Conservation (phyloP, 2,113 vertebrate genomes). For the Neoarius graeffei region DNA sequence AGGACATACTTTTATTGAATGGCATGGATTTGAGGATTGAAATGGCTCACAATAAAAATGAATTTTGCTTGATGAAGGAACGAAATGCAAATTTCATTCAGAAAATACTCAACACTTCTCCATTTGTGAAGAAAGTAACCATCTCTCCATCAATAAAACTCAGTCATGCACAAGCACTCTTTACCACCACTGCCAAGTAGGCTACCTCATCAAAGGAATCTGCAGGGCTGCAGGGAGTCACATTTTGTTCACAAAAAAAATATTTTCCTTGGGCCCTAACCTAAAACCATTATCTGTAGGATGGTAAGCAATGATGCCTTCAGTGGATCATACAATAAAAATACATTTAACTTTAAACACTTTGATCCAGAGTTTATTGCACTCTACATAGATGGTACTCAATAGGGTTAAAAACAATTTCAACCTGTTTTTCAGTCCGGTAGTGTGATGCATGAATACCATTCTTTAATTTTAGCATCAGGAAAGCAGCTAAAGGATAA, state of each 20-base stretch:
- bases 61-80: slow-evolving; percentile 24
- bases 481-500: too few relatives aligned
- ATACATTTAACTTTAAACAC: too few relatives aligned
- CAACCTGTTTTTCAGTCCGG: too few relatives aligned
- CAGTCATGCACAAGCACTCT: background rate
- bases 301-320: too few relatives aligned
- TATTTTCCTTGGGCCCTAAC: background rate
- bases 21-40: slow-evolving; percentile 35
- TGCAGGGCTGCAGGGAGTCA: background rate
- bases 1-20: slow-evolving; percentile 26
- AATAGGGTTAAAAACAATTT: too few relatives aligned
- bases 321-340: too few relatives aligned
- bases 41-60: slow-evolving; percentile 5
- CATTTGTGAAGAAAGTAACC: background rate
- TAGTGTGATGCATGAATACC: too few relatives aligned
- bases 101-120: background rate
- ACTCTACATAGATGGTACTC: too few relatives aligned
- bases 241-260: background rate
- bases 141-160: background rate
- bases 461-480: too few relatives aligned
- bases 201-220: background rate
- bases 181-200: background rate
- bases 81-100: background rate
- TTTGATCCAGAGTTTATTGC: too few relatives aligned
- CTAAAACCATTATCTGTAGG: background rate